Evolutionary conservation across 2,113 vertebrate genomes (phyloP).

Genomic region (Apodemus sylvaticus): DNA sequence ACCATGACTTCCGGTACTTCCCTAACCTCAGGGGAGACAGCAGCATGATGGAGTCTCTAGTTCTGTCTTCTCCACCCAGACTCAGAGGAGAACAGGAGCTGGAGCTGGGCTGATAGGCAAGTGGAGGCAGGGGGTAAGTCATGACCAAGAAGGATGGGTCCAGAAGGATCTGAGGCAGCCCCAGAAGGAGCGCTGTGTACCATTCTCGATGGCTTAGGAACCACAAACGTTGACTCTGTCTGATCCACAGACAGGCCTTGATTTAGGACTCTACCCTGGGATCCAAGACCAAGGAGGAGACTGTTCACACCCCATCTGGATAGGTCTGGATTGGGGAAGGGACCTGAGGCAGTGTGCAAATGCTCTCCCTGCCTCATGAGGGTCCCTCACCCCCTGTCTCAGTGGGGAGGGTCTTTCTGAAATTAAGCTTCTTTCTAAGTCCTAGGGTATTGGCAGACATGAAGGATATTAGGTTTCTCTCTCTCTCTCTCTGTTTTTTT

Average conservation of each 20-base stretch:
- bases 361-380: background rate
- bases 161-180: background rate
- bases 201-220: no score
- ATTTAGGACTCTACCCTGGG: background rate
- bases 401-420: background rate
- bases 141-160: background rate
- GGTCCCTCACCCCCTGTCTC: background rate
- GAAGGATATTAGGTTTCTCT: background rate
- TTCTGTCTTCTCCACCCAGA: background rate
- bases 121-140: background rate
- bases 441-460: background rate
- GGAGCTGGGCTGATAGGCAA: background rate
- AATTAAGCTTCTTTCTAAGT: background rate
- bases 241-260: background rate
- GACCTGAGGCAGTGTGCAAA: background rate
- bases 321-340: background rate
- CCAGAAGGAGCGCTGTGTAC: background rate
- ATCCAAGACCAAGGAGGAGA: background rate
- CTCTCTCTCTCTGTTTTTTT: constrained; percentile 20
- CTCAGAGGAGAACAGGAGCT: background rate
- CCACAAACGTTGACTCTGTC: background rate
- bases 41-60: no score
- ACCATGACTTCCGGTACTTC: no score
- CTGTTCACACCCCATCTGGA: background rate
- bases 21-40: background rate